phyloP scores from a whole-genome alignment of 2,888 invertebrate genomes.

The Anaspis maculata region DNA sequence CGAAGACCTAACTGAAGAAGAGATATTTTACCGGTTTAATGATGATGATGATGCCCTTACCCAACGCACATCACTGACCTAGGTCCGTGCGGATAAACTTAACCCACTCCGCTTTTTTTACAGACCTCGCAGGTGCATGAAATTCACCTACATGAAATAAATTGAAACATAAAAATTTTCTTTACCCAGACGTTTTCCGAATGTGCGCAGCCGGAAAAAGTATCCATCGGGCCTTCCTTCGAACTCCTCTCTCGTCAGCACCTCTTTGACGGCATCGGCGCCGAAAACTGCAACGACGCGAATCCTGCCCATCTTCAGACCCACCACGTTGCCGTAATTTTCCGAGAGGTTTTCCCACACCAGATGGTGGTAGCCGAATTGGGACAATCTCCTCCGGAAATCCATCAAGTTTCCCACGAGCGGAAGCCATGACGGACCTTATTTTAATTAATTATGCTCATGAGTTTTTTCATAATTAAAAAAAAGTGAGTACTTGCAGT shows the following conservation, averaged over 20 bases:
- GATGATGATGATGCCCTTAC: too few species aligned
- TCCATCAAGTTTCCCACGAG: slow-evolving; percentile 45
- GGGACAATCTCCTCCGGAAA: slow-evolving; percentile 34
- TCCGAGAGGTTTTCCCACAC: slow-evolving; percentile 51
- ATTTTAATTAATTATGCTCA: slow-evolving; percentile 1
- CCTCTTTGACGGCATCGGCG: slow-evolving; percentile 52
- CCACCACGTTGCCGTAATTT: slow-evolving; percentile 56
- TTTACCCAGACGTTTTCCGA: slow-evolving; percentile 58
- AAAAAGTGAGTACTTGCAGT: slow-evolving; percentile 8
- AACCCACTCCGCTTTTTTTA: too few species aligned
- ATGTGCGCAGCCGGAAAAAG: slow-evolving; percentile 57
- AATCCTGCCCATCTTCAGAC: slow-evolving; percentile 56
- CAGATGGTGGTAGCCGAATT: slow-evolving; percentile 48
- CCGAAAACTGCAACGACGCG: slow-evolving; percentile 55
- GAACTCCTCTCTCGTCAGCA: slow-evolving; percentile 54
- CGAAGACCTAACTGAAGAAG: too few species aligned
- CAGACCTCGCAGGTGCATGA: too few species aligned
- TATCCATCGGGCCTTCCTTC: slow-evolving; percentile 65
- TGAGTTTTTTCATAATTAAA: slow-evolving; percentile 7
- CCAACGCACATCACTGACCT: slow-evolving; percentile 21
- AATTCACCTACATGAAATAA: too few species aligned
- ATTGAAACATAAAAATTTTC: too few species aligned
- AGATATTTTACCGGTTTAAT: slow-evolving; percentile 8
- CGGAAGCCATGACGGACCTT: slow-evolving; percentile 51
- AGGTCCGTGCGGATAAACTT: slow-evolving; percentile 17